Evolutionary conservation across 2,888 invertebrate species (phyloP).

Genomic region (Heliconius ismenius): DNA sequence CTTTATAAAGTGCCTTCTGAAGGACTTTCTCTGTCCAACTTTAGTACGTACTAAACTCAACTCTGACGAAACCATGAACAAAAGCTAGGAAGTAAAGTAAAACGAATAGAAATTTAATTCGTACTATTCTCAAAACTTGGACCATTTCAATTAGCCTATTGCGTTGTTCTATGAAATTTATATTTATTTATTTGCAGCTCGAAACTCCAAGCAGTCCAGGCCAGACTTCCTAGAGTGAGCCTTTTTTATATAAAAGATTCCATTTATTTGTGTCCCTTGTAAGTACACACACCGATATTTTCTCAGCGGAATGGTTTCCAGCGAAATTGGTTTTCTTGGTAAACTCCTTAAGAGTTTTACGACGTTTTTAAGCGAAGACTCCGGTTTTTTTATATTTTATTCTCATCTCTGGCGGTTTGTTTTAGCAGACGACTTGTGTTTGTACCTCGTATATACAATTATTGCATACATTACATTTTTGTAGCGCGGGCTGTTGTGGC

Average conservation of each 20-base stretch:
- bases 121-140: constrained; percentile 12
- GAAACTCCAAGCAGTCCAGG: constrained; percentile 4
- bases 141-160: constrained; percentile 12
- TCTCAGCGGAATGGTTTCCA: constrained; percentile 43
- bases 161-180: constrained; percentile 19
- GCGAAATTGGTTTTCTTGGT: constrained; percentile 47
- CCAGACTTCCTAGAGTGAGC: constrained; percentile 13
- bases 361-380: constrained; percentile 46
- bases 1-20: neutral
- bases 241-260: constrained; percentile 36
- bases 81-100: neutral
- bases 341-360: constrained; percentile 46
- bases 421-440: constrained; percentile 34
- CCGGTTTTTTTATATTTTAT: constrained; percentile 43
- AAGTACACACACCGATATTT: constrained; percentile 45
- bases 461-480: neutral
- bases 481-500: too few relatives aligned
- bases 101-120: constrained; percentile 1
- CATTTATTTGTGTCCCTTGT: constrained; percentile 40
- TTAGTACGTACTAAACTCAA: neutral
- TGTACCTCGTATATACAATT: neutral
- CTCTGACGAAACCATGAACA: neutral
- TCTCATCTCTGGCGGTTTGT: constrained; percentile 36
- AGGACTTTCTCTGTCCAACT: neutral
- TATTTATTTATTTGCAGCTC: constrained; percentile 1